Evolutionary conservation across 2,797 vertebrate genomes (phyloP), one percentile per base, ranked within the genome.

Genomic region (Psittacula echo): DNA sequence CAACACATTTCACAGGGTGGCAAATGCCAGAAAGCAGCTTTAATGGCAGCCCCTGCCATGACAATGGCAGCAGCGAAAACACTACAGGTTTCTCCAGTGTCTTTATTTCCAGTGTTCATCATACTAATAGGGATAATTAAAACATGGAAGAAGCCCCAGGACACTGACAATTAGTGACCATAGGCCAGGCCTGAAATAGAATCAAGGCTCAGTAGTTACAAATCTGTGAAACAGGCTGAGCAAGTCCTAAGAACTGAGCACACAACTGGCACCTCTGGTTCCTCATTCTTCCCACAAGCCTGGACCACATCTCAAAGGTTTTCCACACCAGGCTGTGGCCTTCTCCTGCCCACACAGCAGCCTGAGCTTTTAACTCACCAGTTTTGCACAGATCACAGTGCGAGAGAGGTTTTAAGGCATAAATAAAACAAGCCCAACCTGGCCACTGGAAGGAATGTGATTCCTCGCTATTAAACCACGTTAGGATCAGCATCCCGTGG

Each of bases 281-380:
- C 71, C 37, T 67, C 51, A 29, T 45, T 62, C 61, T 92, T 44
- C 23, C 51, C 60, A 64, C 64, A 62, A 82, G 54, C 68, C 70
- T 82, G 39, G 64, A 66, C 64, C 54, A 48, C 90, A 74, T 82
- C 88, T 82, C 74, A 37, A 42, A 50, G 5, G 24, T 79, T 56
- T 79, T 56, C 54, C 10, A 2, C 70, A 80, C 56, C 67, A 56
- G 12, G 5, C 78, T 50, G 45, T 12, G 50, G 61, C 45, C 17
- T 78, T 44, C 86, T 64, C 67, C 94, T 87, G 77, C 95, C 94
- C 90, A 94, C 77, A 11, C 60, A 56, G 26, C 67, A 74, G 30
- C 47, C 66, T 93, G 32, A 86, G 88, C 54, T 90, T 85, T 13
- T 51, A 47, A 34, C 47, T 73, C 70, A 84, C 60, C 88, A 60